A percentile compares a stretch with the other conserved stretches of the same genome.
These are phyloP conservation scores for Lepus townsendii DNA, from an alignment of 2,797 vertebrate species.

Conservation along the genomic window DNA sequence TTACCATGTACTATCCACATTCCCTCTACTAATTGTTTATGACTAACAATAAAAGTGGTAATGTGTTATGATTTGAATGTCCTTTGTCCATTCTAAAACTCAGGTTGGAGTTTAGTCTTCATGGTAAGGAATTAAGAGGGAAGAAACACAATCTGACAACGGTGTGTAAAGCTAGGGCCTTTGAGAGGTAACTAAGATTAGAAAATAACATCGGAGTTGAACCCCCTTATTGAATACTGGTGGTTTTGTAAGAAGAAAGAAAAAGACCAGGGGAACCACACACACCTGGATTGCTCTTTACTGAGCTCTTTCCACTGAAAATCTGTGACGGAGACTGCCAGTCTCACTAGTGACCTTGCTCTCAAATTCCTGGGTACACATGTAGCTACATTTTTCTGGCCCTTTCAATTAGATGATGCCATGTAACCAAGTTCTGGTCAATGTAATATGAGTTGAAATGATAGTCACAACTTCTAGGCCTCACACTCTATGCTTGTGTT, in stretches of 20 bases:
- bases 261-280: no score
- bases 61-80: neutral
- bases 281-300: no score
- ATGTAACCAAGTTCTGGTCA: neutral
- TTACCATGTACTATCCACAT: neutral
- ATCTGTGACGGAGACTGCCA: no score
- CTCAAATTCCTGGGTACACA: neutral
- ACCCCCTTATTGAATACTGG: no score
- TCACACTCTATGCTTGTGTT: neutral
- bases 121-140: no score
- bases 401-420: neutral
- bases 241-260: no score
- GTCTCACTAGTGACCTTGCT: neutral
- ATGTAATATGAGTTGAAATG: neutral
- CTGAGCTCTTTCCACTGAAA: neutral
- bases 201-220: no score
- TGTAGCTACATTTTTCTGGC: neutral
- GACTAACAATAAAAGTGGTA: neutral
- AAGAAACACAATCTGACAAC: no score
- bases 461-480: neutral
- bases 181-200: no score
- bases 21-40: neutral
- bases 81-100: no score
- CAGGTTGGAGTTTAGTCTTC: no score
- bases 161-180: no score